Base-by-base conservation (phyloP, 2,888 invertebrate species). In the Drosophila nr. fundita region DNA sequence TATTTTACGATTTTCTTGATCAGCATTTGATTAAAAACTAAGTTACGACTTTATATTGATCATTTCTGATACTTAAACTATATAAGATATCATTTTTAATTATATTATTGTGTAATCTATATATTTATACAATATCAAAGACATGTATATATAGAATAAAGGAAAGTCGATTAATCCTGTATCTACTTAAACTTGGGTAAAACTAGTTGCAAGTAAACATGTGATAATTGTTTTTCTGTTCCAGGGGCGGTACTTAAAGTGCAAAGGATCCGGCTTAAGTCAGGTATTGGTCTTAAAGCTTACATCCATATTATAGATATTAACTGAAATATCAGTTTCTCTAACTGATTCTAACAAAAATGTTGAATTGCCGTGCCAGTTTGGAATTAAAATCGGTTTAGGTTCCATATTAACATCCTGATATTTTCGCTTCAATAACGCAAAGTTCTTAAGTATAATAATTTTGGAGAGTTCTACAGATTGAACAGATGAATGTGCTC, bases 401-500 rank as follows among this genome's bases (percentile, higher is more conserved):
- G 18, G 10, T 6, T 11, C 4, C 18, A 11, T 15, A 0, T 8
- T 4, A 24, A 45, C 21, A 2, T 8, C 21, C 45, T 4, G 4
- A 15, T 24, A 24, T 24, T 15, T 21, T 21, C 13, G 45, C 21
- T 21, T 45, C 7, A 45, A 45, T 13, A 45, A 13, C 13, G 21
- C 45, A 15, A 7, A 45, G 21, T 8, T 21, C 13, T 45, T 45
- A 21, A 45, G 13, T 45, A 45, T 4, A 21, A 24, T 27, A 10
- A 10, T 49, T 49, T 10, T 0, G 5, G 45, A 24, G 45, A 21
- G 21, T 7, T 45, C 45, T 18, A 18, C 50, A 29, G 40, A 32
- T 32, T 32, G 40, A 42, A 52, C 52, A 52, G 29, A 18, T 52
- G 53, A 48, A 53, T 36, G 48, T 53, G 40, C 5, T 30, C 38